Base-by-base conservation (phyloP, 2,797 vertebrate species). In the Uromys caudimaculatus region DNA sequence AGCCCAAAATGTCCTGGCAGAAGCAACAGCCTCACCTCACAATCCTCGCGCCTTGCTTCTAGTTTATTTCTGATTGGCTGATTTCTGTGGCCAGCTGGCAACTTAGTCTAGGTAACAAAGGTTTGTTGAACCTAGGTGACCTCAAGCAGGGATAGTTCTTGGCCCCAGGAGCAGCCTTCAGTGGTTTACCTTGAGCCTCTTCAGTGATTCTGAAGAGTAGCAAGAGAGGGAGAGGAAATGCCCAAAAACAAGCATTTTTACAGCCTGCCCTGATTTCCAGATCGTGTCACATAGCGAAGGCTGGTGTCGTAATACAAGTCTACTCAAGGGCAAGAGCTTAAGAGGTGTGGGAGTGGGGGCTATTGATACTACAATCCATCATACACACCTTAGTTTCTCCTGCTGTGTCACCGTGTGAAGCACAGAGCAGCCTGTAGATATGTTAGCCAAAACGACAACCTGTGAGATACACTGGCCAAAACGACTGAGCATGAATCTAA, bases 181-280 rank as follows among this genome's bases (percentile, higher is more conserved):
- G 29, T 47, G 2, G 13, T 27, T 38, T 56, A 79, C 35, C 11
- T 32, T 52, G 44, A 87, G 38, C 29, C 60, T 86, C 67, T 41
- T 86, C 54, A 79, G 56, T 71, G 23, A 77, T 85, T 95, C 91
- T 71, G 32, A 91, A 78, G 77, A 73, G 62, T 50, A 89, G 41
- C 19, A 24, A 60, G 38, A 86, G 35, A 58, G n/a, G 24, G 10
- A 41, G 50, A 44, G n/a, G 86, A 56, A 83, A 41, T 41, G 35
- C 64, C 56, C n/a, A 44, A 38, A 41, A 73, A 27, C 56, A 79
- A 73, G 52, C 9, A 47, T 23, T 58, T 69, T 71, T 84, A 44
- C 44, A 54, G 38, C 44, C 73, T 47, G 9, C 78, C 62, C 16
- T 85, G 16, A 76, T 93, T 73, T 21, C 38, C 56, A 35, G 54